phyloP scores from a whole-genome alignment of 2,888 invertebrate species.

The Calliscelio sp. region DNA sequence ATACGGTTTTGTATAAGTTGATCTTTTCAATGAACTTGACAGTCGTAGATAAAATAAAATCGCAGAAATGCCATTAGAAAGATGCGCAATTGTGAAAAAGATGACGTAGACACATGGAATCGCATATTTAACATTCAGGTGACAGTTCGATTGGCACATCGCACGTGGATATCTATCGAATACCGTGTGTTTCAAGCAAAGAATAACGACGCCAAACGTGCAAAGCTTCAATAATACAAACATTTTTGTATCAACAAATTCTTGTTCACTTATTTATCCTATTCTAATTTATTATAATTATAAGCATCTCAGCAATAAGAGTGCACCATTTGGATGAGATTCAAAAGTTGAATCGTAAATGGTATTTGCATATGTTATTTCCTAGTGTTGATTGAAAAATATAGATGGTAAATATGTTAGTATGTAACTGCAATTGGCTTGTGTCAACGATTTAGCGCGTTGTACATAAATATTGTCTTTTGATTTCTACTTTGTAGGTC shows the following conservation, averaged over 20 bases:
- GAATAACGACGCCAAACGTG: slow-evolving; percentile 58
- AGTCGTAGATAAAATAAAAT: neutral
- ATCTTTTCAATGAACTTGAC: neutral
- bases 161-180: slow-evolving; percentile 68
- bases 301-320: slow-evolving; percentile 38
- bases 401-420: too few relatives aligned
- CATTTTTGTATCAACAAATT: slow-evolving; percentile 41
- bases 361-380: too few relatives aligned
- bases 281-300: slow-evolving; percentile 32
- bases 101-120: slow-evolving; percentile 29
- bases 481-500: slow-evolving; percentile 3
- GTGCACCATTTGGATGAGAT: too few relatives aligned
- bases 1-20: too few relatives aligned
- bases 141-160: slow-evolving; percentile 65
- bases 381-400: too few relatives aligned
- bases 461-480: neutral
- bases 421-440: too few relatives aligned
- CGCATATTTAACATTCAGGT: slow-evolving; percentile 55
- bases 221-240: slow-evolving; percentile 17
- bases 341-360: too few relatives aligned
- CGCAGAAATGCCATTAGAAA: slow-evolving; percentile 8
- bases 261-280: slow-evolving; percentile 32
- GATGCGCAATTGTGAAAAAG: slow-evolving; percentile 52
- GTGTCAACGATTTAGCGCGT: neutral
- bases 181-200: slow-evolving; percentile 56